phyloP scores from a whole-genome alignment of 2,797 vertebrate genomes.

The Lutjanus campechanus region DNA sequence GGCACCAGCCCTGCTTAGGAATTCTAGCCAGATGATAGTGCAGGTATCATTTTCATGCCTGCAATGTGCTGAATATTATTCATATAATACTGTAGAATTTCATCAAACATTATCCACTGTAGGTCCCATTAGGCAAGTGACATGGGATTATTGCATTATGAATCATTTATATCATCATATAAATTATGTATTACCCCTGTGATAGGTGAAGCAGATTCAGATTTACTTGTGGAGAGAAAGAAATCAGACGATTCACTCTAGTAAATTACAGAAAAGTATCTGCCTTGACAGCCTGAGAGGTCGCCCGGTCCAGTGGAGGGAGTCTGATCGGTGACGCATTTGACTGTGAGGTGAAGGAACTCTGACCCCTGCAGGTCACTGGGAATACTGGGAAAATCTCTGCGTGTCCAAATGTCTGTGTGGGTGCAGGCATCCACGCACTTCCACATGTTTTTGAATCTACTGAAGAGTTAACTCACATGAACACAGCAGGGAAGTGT shows the following conservation, averaged over 20 bases:
- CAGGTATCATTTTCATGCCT: conserved; percentile 47
- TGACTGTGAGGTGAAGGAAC: conserved; percentile 62
- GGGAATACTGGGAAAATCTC: conserved; percentile 36
- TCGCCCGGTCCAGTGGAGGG: conserved; percentile 6
- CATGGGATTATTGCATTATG: conserved; percentile 70
- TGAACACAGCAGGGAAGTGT: conserved; percentile 39
- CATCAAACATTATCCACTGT: conserved; percentile 46
- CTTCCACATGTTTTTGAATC: conserved; percentile 44
- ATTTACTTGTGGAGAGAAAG: conserved; percentile 37
- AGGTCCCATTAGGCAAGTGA: conserved; percentile 63
- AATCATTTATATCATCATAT: conserved; percentile 74
- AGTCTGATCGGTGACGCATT: conserved; percentile 49
- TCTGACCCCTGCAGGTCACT: conserved; percentile 79
- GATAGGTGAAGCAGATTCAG: conserved; percentile 49
- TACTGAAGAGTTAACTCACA: conserved; percentile 21
- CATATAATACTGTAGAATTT: conserved; percentile 33
- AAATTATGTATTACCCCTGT: conserved; percentile 67
- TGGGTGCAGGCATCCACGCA: conserved; percentile 4
- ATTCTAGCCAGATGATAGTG: conserved; percentile 24
- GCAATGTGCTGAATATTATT: conserved; percentile 50
- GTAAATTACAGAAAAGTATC: conserved; percentile 21
- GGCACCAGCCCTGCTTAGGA: conserved; percentile 27
- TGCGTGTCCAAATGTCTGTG: conserved; percentile 16
- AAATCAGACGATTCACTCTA: conserved; percentile 50
- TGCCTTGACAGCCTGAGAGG: conserved; percentile 34